These are phyloP conservation scores for Brachionus calyciflorus DNA, from an alignment of 1,140 invertebrate genomes.

Conservation along the genomic window DNA sequence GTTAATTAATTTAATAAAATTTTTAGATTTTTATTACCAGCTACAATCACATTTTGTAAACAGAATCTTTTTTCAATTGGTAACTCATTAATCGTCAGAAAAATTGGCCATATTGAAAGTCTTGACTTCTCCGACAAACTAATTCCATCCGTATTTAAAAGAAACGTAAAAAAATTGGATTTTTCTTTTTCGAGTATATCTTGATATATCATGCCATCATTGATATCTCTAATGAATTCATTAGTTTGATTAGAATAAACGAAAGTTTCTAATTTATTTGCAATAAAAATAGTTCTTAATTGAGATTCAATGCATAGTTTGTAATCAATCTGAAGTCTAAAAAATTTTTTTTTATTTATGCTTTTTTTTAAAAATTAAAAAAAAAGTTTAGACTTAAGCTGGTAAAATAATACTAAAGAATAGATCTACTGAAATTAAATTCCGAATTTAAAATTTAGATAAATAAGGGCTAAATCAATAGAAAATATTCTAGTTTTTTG, in stretches of 20 bases:
- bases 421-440: too few species aligned
- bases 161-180: background rate
- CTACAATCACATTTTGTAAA: background rate
- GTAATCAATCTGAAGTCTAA: slow-evolving; percentile 5
- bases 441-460: too few species aligned
- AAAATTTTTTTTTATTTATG: slow-evolving; percentile 13
- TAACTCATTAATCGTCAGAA: background rate
- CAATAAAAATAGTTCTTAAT: background rate
- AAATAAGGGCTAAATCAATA: too few species aligned
- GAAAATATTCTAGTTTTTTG: too few species aligned
- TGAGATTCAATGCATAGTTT: background rate
- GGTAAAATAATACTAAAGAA: too few species aligned
- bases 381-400: too few species aligned
- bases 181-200: background rate
- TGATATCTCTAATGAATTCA: background rate
- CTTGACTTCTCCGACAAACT: background rate
- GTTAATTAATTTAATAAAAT: too few species aligned
- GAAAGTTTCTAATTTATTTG: too few species aligned
- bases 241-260: too few species aligned
- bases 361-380: too few species aligned
- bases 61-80: background rate
- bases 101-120: background rate
- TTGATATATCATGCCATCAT: background rate
- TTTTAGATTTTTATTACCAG: too few species aligned
- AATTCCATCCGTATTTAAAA: background rate